Conservation (phyloP, 2,113 vertebrate species). For the Cephalopterus ornatus region DNA sequence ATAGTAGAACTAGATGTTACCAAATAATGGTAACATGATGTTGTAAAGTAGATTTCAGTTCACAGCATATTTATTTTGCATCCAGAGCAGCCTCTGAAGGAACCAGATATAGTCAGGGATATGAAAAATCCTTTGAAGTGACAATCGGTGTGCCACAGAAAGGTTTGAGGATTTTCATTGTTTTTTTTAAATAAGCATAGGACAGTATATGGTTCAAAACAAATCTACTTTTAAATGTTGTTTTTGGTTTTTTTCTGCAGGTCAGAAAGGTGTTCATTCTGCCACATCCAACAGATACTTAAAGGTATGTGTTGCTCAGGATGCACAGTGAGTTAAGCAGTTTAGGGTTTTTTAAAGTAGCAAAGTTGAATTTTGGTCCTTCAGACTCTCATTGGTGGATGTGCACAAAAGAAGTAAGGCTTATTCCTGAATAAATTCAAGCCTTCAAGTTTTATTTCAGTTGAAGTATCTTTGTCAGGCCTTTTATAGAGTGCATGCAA, state of each 20-base stretch:
- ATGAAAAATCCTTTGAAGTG: not conserved
- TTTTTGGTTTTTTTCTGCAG: not conserved
- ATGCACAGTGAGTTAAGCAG: not conserved
- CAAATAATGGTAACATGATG: not conserved
- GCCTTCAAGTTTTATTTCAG: not conserved
- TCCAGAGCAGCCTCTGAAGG: not conserved
- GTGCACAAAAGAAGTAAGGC: not conserved
- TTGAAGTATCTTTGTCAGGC: not conserved
- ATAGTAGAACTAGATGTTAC: not conserved
- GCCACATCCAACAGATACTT: not conserved
- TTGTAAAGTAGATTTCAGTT: not conserved
- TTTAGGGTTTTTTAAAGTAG: not conserved
- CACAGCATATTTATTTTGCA: not conserved
- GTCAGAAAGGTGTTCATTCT: not conserved
- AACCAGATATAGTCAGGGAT: not conserved
- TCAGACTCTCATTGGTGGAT: not conserved
- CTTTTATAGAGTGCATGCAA: not conserved
- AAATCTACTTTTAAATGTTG: not conserved
- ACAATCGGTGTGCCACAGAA: not conserved
- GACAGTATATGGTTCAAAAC: not conserved
- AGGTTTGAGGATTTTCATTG: not conserved
- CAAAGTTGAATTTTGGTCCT: not conserved
- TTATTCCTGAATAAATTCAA: not conserved
- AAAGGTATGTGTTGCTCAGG: not conserved
- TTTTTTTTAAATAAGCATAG: not conserved